A percentile compares a stretch with the other conserved stretches of the same genome.
phyloP scores from a whole-genome alignment of 1,140 invertebrate genomes.

The Saccostrea glomerata region DNA sequence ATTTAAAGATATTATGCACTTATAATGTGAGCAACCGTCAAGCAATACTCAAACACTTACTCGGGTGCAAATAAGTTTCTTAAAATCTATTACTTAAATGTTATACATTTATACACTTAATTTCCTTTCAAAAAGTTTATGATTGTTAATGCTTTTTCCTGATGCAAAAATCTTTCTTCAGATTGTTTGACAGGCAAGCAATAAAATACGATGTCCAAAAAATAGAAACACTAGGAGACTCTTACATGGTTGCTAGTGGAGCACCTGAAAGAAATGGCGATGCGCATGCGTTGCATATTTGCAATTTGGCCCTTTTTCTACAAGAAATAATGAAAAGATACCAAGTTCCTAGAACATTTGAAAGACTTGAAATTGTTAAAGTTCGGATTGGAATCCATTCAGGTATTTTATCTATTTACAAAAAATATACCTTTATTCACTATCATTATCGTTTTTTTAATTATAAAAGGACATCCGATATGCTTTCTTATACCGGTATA shows the following conservation, averaged over 20 bases:
- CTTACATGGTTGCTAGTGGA: constrained; percentile 95
- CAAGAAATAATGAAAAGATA: constrained; percentile 90
- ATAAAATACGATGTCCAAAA: constrained; percentile 94
- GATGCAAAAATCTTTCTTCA: background rate
- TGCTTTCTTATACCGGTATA: too few species aligned
- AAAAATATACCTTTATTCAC: too few species aligned
- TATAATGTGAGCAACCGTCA: too few species aligned
- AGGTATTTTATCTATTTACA: constrained; percentile 46
- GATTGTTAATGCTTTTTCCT: too few species aligned
- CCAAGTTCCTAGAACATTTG: constrained; percentile 85
- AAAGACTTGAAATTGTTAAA: constrained; percentile 87
- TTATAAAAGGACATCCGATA: too few species aligned
- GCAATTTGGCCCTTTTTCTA: constrained; percentile 80
- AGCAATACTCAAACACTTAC: too few species aligned
- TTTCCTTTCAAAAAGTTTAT: too few species aligned
- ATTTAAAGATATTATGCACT: too few species aligned
- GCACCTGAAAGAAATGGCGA: constrained; percentile 88
- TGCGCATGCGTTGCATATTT: constrained; percentile 88
- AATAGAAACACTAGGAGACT: constrained; percentile 96
- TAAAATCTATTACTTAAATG: too few species aligned
- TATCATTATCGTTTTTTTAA: too few species aligned
- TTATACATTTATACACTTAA: background rate
- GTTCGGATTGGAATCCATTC: constrained; percentile 88
- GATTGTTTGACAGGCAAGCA: constrained; percentile 74
- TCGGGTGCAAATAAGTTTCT: too few species aligned